Conservation (phyloP, 2,888 invertebrate species). For the Erebia palarica region DNA sequence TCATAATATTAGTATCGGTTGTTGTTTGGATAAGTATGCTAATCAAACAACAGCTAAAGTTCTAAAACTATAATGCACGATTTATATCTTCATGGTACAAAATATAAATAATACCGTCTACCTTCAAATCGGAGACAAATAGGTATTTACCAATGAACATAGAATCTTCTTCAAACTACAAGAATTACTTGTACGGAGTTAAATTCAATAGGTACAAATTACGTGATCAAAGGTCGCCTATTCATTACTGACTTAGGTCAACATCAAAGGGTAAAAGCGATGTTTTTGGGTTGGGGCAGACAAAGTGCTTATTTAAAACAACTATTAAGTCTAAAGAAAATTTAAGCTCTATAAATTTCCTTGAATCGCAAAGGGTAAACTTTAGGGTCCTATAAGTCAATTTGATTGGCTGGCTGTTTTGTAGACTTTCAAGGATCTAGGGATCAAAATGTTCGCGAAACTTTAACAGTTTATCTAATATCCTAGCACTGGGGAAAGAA, state of each 20-base stretch:
- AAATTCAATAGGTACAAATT: neutral
- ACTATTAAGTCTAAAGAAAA: neutral
- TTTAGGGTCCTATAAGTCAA: neutral
- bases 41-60: no score
- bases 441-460: constrained; percentile 15
- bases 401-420: constrained; percentile 6
- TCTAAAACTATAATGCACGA: no score
- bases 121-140: no score
- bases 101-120: no score
- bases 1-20: no score
- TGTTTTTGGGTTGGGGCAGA: neutral
- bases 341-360: constrained; percentile 9
- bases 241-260: constrained; percentile 7
- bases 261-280: neutral
- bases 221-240: neutral
- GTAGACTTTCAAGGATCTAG: constrained; percentile 8
- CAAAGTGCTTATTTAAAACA: constrained; percentile 1
- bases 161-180: neutral
- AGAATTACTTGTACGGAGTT: neutral
- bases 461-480: constrained; percentile 26
- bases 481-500: constrained; percentile 30
- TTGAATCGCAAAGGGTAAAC: neutral
- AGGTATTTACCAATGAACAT: no score
- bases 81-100: no score
- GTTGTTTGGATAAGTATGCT: no score